phyloP scores from a whole-genome alignment of 37 sponge, comb jelly and placozoan species.

The Beroe forskalii region DNA sequence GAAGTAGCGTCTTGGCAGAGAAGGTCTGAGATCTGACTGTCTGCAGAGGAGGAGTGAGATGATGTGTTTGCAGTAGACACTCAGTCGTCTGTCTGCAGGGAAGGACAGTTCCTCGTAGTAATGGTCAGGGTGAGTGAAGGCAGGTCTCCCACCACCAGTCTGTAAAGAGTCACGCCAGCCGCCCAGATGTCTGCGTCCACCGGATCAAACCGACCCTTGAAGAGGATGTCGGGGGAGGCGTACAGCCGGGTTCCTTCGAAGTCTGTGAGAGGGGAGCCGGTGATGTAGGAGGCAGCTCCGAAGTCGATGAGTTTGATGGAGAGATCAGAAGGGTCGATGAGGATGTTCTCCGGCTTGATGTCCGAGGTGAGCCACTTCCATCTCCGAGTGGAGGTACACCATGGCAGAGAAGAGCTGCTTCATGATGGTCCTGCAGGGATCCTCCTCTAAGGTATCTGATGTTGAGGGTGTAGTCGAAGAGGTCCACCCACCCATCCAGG shows the following conservation, averaged over 20 bases:
- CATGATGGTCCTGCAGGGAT: conserved; percentile 19
- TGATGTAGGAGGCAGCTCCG: conserved; percentile 61
- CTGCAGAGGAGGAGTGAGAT: conserved; percentile 41
- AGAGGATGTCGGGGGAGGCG: conserved; percentile 45
- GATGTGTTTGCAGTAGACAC: conserved; percentile 51
- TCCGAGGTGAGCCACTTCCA: conserved; percentile 50
- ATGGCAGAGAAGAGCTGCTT: not conserved
- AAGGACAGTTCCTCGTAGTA: conserved; percentile 33
- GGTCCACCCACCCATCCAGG: conserved; percentile 44
- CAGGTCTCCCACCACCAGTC: conserved; percentile 35
- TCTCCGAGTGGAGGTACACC: conserved; percentile 44
- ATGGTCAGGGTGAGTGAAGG: conserved; percentile 28
- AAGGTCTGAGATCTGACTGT: conserved; percentile 44
- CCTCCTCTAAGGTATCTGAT: conserved; percentile 26
- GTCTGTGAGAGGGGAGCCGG: not conserved
- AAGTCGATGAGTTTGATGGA: conserved; percentile 44
- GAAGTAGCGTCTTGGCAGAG: not conserved
- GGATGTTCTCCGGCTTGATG: conserved; percentile 62
- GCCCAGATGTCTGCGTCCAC: conserved; percentile 64
- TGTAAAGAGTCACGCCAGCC: conserved; percentile 27
- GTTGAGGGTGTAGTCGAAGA: conserved; percentile 56
- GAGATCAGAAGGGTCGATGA: conserved; percentile 48
- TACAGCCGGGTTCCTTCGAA: conserved; percentile 45
- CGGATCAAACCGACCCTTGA: conserved; percentile 26
- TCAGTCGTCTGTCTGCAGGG: not conserved